These are phyloP conservation scores for Lagopus muta DNA, from an alignment of 2,113 vertebrate species.

Conservation along the genomic window DNA sequence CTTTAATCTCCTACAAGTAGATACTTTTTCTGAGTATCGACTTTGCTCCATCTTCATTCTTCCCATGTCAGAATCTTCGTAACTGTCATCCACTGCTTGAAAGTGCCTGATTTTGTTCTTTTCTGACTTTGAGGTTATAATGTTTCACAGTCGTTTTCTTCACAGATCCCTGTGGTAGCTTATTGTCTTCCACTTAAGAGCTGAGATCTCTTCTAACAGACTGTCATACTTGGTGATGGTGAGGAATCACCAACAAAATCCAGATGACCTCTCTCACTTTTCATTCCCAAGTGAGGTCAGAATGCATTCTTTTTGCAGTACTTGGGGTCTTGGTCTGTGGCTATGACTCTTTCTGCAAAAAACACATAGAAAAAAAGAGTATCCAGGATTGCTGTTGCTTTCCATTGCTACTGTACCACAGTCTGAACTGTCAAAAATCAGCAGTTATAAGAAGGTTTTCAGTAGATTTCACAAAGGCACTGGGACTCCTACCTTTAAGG, in stretches of 20 bases:
- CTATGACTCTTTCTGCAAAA: not conserved
- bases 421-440: not conserved
- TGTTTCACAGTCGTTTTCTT: conserved; percentile 12
- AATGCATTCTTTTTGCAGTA: not conserved
- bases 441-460: not conserved
- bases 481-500: not conserved
- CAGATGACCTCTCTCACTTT: accelerated
- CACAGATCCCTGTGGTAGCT: not conserved
- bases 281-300: not conserved
- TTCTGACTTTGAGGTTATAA: not conserved
- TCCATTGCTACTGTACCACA: not conserved
- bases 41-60: not conserved
- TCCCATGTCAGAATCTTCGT: not conserved
- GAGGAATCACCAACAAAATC: not conserved
- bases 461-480: not conserved
- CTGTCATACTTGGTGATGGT: not conserved
- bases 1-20: not conserved
- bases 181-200: not conserved
- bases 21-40: not conserved
- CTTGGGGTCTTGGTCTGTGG: not conserved
- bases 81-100: conserved; percentile 25
- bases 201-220: not conserved
- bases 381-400: not conserved
- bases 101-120: not conserved
- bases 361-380: not conserved